Conservation (phyloP, 2,888 invertebrate species). For the Acronicta leporina region DNA sequence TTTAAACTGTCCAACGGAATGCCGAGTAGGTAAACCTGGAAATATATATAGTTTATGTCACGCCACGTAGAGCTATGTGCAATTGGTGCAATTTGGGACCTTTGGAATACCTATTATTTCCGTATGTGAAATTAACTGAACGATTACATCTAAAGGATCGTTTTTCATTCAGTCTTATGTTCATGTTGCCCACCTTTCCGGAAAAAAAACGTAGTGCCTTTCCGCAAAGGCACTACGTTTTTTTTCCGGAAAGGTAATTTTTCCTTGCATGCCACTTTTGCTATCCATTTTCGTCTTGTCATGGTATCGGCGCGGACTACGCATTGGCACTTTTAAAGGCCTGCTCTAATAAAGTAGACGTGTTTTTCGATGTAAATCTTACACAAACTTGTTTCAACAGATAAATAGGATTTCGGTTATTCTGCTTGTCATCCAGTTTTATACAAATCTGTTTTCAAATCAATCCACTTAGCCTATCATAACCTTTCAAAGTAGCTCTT, state of each 20-base stretch:
- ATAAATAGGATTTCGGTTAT: neutral
- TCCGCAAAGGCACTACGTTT: too few species aligned
- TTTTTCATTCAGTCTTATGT: too few species aligned
- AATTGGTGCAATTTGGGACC: constrained; percentile 23
- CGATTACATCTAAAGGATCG: neutral
- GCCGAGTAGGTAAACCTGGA: constrained; percentile 19
- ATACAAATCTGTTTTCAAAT: neutral
- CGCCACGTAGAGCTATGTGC: constrained; percentile 14
- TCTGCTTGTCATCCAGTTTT: neutral
- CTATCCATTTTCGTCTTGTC: too few species aligned
- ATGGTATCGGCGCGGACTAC: too few species aligned
- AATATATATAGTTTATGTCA: constrained; percentile 30
- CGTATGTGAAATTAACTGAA: neutral
- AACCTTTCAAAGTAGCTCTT: neutral
- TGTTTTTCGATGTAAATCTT: too few species aligned
- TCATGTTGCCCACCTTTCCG: too few species aligned
- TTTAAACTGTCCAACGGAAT: constrained; percentile 44
- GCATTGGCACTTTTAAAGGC: too few species aligned
- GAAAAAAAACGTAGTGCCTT: too few species aligned
- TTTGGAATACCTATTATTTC: constrained; percentile 2
- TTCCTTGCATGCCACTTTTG: too few species aligned
- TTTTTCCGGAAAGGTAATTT: too few species aligned
- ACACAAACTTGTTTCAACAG: too few species aligned
- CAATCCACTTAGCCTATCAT: neutral
- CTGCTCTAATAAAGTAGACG: too few species aligned